phyloP scores from a whole-genome alignment of 2,797 vertebrate species.

The Leptodactylus fallax region DNA sequence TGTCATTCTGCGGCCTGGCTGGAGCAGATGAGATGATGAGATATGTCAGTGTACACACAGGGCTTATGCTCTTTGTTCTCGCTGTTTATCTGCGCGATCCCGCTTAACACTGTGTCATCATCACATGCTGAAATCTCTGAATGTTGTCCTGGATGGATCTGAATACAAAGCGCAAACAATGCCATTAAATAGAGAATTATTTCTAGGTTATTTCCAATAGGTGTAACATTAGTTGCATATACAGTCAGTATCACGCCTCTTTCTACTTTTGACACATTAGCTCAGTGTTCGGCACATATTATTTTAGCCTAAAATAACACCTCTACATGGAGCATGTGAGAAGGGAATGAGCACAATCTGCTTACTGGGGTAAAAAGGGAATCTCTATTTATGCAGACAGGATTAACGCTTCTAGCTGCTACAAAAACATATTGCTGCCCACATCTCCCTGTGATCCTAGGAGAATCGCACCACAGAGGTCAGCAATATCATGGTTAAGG shows the following conservation, averaged over 20 bases:
- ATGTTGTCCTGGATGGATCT: background rate
- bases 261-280: background rate
- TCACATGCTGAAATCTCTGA: background rate
- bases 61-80: conserved; percentile 3
- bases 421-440: background rate
- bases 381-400: background rate
- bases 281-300: background rate
- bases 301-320: conserved; percentile 18
- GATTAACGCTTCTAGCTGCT: background rate
- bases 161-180: conserved; percentile 7
- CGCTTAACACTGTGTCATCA: background rate
- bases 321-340: background rate
- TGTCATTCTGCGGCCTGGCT: background rate
- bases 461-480: no score
- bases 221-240: background rate
- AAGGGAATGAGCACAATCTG: conserved; percentile 14
- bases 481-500: no score
- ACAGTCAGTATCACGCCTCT: background rate
- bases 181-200: background rate
- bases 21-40: background rate
- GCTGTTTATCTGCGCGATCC: background rate
- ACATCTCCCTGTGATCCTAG: background rate
- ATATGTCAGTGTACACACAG: background rate
- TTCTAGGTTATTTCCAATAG: background rate
- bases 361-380: conserved; percentile 20